Base-by-base conservation (phyloP, 2,113 vertebrate genomes). In the Isichthys henryi region DNA sequence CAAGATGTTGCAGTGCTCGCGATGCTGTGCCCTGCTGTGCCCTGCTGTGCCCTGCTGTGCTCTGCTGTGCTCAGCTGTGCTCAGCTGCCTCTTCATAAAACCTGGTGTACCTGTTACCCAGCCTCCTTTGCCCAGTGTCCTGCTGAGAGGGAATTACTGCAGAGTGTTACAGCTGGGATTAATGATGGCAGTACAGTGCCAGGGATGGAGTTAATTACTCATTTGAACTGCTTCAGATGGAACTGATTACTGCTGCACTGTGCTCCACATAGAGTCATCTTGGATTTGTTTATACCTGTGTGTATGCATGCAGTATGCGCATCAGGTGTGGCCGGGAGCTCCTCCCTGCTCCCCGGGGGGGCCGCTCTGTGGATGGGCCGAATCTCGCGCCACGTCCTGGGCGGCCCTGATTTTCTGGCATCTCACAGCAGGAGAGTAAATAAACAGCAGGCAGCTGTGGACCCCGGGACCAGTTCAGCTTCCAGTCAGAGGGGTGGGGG, bases 361-460 rank as follows among this genome's bases (percentile, higher is more conserved):
- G 91, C 19, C 17, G 52, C 31, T 77, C 88, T n/a, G 66, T n/a
- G 93, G 90, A 70, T 92, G 90, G 92, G 85, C 62, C 86, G 49
- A 77, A 89, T 91, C 91, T 92, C 90, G 91, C 90, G 88, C 91
- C 90, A 90, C 90, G 92, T 92, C 92, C 90, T 88, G 88, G 91
- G 89, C 80, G 86, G 45, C 88, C 88, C 50, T 90, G 92, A 91
- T 93, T 93, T 92, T 91, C 90, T 89, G 91, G 88, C 91, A 91
- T 94, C 91, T 92, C 92, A 92, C 92, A 94, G 93, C 92, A 91
- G 93, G 86, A 91, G 92, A 90, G 91, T 93, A 93, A 94, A 94
- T 94, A 94, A 94, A 94, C 92, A 92, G 88, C 93, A 93, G 86
- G 90, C 92, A 93, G 93, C 92, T 94, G 92, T 93, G 89, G 89